Conservation (phyloP, 2,797 vertebrate genomes). For the Toxotes lorentzi region DNA sequence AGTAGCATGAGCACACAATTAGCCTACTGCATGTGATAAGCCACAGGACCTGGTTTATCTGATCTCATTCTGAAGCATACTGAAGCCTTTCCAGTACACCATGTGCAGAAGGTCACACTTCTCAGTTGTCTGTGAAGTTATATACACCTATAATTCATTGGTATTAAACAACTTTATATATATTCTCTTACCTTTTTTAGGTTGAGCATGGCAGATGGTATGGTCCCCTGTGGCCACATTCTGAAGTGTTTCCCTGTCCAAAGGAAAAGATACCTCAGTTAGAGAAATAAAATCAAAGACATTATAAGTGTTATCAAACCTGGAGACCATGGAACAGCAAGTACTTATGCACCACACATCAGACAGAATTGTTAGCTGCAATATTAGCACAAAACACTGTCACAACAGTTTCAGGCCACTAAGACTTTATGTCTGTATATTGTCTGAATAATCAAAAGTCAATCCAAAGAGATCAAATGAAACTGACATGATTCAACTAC, state of each 20-base stretch:
- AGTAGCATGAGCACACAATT: neutral
- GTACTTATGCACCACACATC: neutral
- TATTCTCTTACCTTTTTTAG: constrained; percentile 27
- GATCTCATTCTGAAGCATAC: neutral
- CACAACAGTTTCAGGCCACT: too few relatives aligned
- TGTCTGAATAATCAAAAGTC: too few relatives aligned
- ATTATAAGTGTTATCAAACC: neutral
- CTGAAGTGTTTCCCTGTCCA: constrained; percentile 53
- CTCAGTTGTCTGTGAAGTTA: neutral
- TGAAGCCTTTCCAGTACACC: too few relatives aligned
- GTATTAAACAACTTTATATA: constrained; percentile 1
- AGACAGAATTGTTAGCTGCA: neutral
- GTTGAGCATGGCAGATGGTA: neutral
- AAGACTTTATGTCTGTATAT: too few relatives aligned
- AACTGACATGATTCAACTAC: neutral
- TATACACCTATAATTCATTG: neutral
- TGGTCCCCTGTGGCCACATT: constrained; percentile 27
- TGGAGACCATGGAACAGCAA: neutral
- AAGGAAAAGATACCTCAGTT: neutral
- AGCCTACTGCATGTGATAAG: neutral
- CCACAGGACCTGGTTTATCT: neutral
- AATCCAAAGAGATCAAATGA: too few relatives aligned
- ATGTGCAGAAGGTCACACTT: neutral
- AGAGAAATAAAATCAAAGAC: neutral
- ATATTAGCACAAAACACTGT: neutral